Percentiles rank a stretch among this genome's conserved stretches.
Conservation (phyloP, 2,113 vertebrate species). For the Chelonoidis abingdonii region DNA sequence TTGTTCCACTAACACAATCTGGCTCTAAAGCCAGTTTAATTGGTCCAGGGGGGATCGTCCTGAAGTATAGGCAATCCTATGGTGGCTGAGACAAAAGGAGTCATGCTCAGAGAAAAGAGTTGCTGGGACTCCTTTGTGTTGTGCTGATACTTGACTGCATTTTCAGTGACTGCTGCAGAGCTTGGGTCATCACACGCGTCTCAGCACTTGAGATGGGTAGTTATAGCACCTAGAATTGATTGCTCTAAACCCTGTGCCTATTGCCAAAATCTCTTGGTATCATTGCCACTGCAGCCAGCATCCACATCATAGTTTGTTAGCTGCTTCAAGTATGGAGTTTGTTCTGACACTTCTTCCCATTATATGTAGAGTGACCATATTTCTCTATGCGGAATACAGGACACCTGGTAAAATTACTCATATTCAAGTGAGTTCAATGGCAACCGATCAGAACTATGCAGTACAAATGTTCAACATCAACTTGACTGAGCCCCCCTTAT, state of each 20-base stretch:
- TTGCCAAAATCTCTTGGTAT: neutral
- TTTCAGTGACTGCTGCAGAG: neutral
- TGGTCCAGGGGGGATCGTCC: neutral
- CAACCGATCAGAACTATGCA: too few relatives aligned
- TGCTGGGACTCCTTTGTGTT: neutral
- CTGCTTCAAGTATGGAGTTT: neutral
- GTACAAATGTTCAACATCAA: too few relatives aligned
- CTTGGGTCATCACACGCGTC: neutral
- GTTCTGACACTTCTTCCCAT: neutral
- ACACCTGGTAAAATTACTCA: too few relatives aligned
- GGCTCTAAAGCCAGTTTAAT: neutral
- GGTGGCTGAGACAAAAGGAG: neutral
- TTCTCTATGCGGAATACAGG: too few relatives aligned
- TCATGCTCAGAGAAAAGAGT: neutral
- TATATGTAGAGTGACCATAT: neutral
- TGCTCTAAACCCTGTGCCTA: neutral
- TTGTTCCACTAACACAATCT: neutral
- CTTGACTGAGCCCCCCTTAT: too few relatives aligned
- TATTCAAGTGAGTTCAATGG: too few relatives aligned
- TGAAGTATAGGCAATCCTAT: neutral
- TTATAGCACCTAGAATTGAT: neutral
- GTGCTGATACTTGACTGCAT: neutral
- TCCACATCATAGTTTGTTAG: neutral
- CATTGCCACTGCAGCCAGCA: neutral
- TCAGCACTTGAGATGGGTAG: neutral